Evolutionary conservation across 2,113 vertebrate genomes (phyloP), one percentile per base, ranked within the genome.

Genomic region (Hepsetus odoe): DNA sequence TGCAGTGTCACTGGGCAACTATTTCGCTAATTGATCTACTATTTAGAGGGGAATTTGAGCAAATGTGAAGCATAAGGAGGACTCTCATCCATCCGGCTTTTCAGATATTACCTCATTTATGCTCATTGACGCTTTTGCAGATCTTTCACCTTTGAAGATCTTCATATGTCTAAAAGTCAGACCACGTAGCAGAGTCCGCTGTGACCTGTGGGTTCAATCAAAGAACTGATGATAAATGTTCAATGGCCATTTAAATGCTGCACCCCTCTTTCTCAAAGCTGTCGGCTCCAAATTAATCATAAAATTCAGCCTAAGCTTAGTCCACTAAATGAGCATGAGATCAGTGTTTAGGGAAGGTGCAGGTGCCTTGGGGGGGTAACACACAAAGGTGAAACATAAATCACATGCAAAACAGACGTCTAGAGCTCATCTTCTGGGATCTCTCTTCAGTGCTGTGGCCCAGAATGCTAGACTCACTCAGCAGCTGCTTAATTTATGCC

Each of bases 321-420:
- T 18, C 65, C 38, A 61, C 44, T 42, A 35, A 70, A 20, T 58
- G 67, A 61, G n/a, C 42, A 26, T 59, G 14, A 51, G 33, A 70
- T 20, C 69, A 65, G 62, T 11, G 0, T 18, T 5, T 9, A 35
- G 28, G 40, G 44, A 70, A 69, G 40, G 33, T 49, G 65, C 65
- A 26, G 35, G 22, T 38, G 40, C 32, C 44, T 64, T 28, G 28
- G 30, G 22, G n/a, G 33, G 26, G 40, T 62, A 38, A 26, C 61
- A 56, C 26, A 44, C 20, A 24, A 20, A 26, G 46, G 55, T 20
- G 13, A 59, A 61, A 56, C 51, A 75, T 79, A 53, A 76, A 79
- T 67, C 72, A 66, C 33, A 62, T 58, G 65, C 55, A 28, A 79
- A 75, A 71, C 33, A 58, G 46, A 55, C 46, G 30, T 80, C 51